Conservation (phyloP, 2,797 vertebrate genomes). For the Strix occidentalis region DNA sequence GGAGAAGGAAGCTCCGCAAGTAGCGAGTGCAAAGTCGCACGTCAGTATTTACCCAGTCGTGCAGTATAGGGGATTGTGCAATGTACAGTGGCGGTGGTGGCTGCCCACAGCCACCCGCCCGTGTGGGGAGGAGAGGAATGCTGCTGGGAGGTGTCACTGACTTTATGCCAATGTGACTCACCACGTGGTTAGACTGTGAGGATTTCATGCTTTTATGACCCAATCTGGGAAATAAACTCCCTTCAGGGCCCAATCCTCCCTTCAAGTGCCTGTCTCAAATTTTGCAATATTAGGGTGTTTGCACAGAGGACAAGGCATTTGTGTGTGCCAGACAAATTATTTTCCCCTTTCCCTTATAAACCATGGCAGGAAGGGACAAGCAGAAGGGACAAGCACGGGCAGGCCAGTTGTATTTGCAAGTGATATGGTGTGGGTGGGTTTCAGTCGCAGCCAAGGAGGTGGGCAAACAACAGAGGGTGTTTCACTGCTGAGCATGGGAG, state of each 20-base stretch:
- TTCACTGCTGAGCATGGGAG: background rate
- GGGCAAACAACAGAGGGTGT: background rate
- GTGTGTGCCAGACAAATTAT: background rate
- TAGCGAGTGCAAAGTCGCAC: conserved; percentile 76
- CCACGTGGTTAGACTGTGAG: background rate
- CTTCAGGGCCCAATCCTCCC: background rate
- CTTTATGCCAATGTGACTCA: background rate
- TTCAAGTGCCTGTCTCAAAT: background rate
- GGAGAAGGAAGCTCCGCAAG: background rate
- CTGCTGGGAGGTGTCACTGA: background rate
- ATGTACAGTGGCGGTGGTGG: background rate
- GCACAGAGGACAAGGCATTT: background rate
- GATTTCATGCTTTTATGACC: background rate
- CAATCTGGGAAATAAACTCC: background rate
- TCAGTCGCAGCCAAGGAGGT: background rate
- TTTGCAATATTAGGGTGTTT: background rate
- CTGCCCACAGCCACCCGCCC: background rate
- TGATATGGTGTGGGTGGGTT: background rate
- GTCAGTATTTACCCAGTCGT: background rate
- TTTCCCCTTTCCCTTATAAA: background rate
- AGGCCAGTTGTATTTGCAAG: background rate
- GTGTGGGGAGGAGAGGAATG: rapidly evolving
- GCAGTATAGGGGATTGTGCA: background rate
- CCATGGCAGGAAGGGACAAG: background rate
- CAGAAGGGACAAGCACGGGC: background rate